Base-by-base conservation (phyloP, 1,140 invertebrate genomes). In the Monochamus saltuarius region DNA sequence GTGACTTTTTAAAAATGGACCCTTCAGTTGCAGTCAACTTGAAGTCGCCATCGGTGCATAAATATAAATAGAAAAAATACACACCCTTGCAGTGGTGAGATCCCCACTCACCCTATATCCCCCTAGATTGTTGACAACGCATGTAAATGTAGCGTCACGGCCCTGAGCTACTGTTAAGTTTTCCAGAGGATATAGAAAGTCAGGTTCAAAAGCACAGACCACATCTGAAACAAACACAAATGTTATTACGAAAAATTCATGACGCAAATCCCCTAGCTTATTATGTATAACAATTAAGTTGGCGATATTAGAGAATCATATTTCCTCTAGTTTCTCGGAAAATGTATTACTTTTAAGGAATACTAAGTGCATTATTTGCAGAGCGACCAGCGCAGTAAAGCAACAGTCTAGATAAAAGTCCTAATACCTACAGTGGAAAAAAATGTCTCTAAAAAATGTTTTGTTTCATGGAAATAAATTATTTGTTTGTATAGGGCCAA, bases 71-170 rank as follows among this genome's bases (percentile, higher is more conserved):
- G 64, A 67, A 64, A 69, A 65, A 61, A 85, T 87, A 87, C 85
- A 85, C 85, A 87, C 86, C 85, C 87, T 88, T 83, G 85, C 84
- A 75, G 84, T 85, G 81, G 86, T 83, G 82, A 87, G 84, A 80
- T 89, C 89, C 84, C 87, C 87, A 92, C 89, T 91, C 89, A 94
- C 91, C 89, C 90, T 89, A 84, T 92, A 90, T 86, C 90, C 89
- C 75, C 90, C 91, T 73, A 94, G 85, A 84, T 93, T 91, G 81
- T 90, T 91, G 68, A 94, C 91, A 72, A 92, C 88, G 74, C 91
- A 94, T 59, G 91, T 93, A 79, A 94, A 92, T 69, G 89, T 90
- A 62, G 91, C 91, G 78, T 93, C 91, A 68, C 91, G 82, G 50
- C 91, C 91, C 77, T 92, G 89, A 50, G 90, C 85, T 64, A 92